A percentile compares a stretch with the other conserved stretches of the same genome.
These are phyloP conservation scores for Meloidogyne hapla DNA, from an alignment of 1,140 invertebrate genomes.

Conservation along the genomic window DNA sequence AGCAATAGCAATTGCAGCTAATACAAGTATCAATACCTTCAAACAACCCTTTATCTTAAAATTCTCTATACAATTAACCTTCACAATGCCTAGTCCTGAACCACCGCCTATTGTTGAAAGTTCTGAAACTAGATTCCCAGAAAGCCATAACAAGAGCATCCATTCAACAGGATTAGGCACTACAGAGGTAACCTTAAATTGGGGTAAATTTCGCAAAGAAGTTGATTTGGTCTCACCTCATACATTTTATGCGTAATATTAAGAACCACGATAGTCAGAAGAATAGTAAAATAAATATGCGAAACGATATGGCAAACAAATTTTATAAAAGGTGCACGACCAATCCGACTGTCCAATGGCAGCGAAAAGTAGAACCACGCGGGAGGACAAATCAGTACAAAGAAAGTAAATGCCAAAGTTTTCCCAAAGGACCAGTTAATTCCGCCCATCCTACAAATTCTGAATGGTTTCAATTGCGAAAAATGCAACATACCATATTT, in stretches of 20 bases:
- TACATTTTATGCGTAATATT: slow-evolving; percentile 62
- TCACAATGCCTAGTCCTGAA: slow-evolving; percentile 76
- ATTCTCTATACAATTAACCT: slow-evolving; percentile 32
- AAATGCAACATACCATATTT: slow-evolving; percentile 71
- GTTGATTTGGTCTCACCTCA: slow-evolving; percentile 20
- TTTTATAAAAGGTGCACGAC: slow-evolving; percentile 62
- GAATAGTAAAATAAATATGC: slow-evolving; percentile 81
- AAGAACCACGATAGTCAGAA: slow-evolving; percentile 72
- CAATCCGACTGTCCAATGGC: slow-evolving; percentile 88
- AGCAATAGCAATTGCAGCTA: slow-evolving; percentile 85
- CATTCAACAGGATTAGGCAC: slow-evolving; percentile 85
- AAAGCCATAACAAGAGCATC: slow-evolving; percentile 89
- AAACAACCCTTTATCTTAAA: neutral
- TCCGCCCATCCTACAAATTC: slow-evolving; percentile 77
- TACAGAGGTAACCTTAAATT: slow-evolving; percentile 70
- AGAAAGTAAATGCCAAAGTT: slow-evolving; percentile 82
- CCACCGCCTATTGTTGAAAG: slow-evolving; percentile 93
- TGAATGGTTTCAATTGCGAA: neutral
- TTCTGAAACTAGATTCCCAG: slow-evolving; percentile 89
- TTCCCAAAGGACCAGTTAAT: slow-evolving; percentile 92
- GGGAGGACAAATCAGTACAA: slow-evolving; percentile 86
- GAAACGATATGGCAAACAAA: slow-evolving; percentile 72
- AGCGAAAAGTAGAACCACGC: slow-evolving; percentile 94
- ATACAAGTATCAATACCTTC: slow-evolving; percentile 80
- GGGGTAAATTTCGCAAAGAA: neutral